Evolutionary conservation across 1,140 invertebrate genomes (phyloP), one percentile per base, ranked within the genome.

Genomic region (Belonocnema kinseyi): DNA sequence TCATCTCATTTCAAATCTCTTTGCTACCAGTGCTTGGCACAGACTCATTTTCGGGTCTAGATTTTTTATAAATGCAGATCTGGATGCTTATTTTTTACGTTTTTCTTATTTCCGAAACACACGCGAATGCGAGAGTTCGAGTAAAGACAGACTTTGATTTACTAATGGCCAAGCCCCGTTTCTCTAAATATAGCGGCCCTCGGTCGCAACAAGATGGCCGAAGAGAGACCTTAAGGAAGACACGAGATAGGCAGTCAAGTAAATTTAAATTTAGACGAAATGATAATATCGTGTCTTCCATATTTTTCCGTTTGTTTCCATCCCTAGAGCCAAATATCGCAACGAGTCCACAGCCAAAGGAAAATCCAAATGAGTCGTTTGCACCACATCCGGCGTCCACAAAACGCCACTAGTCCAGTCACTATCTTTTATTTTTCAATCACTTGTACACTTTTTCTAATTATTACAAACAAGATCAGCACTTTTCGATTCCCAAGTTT

Each of bases 291-390:
- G 50, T 19, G n/a, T 72, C 51, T 50, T 53, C 50, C 46, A 51
- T 50, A 72, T 51, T 72, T 72, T n/a, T 5, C 12, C 50, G 16
- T 21, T 72, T 50, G 11, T 72, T 72, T 72, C 17, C 71, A 72
- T 72, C n/a, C n/a, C 12, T 53, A 66, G 61, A 66, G 61, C 61
- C 83, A 83, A 70, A 82, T 76, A 66, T 79, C 79, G 75, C 82
- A 82, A 54, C 82, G 40, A 54, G 84, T 85, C 84, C 84, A 84
- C 33, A 85, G 75, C 83, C 84, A 85, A 33, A 81, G 83, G 75
- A 84, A 86, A 61, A 86, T 81, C 84, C 84, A 85, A 40, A 83
- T 81, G 70, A 85, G 50, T 53, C 83, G 75, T 77, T 85, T 83
- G 79, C 84, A 84, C 83, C 84, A 85, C 83, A 87, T 85, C 79